Base-by-base conservation (phyloP, 2,888 invertebrate genomes). In the Hyalella azteca region DNA sequence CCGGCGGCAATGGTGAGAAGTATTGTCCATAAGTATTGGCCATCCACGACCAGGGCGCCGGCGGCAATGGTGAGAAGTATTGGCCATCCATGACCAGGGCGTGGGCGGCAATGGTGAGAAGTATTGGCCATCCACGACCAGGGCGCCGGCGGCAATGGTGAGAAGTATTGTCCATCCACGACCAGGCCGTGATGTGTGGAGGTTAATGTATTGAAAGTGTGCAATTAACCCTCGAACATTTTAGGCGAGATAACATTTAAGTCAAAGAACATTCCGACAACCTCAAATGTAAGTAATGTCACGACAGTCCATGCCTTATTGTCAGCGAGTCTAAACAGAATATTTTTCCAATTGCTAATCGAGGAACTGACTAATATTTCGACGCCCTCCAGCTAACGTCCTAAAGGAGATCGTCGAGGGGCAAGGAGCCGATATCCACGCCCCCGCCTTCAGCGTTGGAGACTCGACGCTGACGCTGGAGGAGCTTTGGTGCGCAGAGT, bases 1-100 rank as follows among this genome's bases (percentile, higher is more conserved):
- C 98, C 11, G 98, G 98, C n/a, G 98, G 98, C 40, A 95, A 96
- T 87, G 95, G 90, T 89, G 86, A 82, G 78, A n/a, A n/a, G n/a
- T n/a, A n/a, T n/a, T n/a, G n/a, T n/a, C n/a, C n/a, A n/a, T n/a
- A n/a, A n/a, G n/a, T n/a, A n/a, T n/a, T 91, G 86, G 93, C 97
- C 91, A 98, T 99, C 86, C 98, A 99, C 87, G 98, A 99, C 89
- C 98, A 98, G 90, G 98, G 98, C 29, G 98, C 98, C 11, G 98
- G 98, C n/a, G 98, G 98, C 40, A 95, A 96, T 87, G 95, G 90
- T 89, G 86, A 82, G 78, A 76, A 19, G 2, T 26, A 2, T n/a
- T 91, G 86, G 93, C 97, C 91, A 98, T 99, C 86, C 98, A 99
- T 87, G 98, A 99, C 89, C 98, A 98, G 90, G 98, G 98, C 29